Base-by-base conservation (phyloP, 2,888 invertebrate genomes). In the Drosophila mulleri region DNA sequence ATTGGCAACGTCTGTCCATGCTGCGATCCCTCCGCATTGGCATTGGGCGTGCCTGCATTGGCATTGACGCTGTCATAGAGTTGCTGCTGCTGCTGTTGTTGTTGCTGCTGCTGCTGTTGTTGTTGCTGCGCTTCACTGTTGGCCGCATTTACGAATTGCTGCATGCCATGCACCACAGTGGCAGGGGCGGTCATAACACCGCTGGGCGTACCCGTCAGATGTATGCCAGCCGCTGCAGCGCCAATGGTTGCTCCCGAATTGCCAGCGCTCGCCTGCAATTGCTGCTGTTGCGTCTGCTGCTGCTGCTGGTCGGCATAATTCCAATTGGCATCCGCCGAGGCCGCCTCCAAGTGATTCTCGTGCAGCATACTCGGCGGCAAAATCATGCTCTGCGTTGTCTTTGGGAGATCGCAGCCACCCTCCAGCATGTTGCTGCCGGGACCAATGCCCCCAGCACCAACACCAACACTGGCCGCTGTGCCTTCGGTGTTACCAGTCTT, bases 1-100 rank as follows among this genome's bases (percentile, higher is more conserved):
- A 85, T 78, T 29, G 88, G 88, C 70, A 89, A 94, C 93, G 69
- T 94, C 92, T 80, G 89, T 23, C 91, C 94, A 93, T 88, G 94
- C 93, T 75, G 73, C 35, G 83, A 79, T 14, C 77, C 68, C 59
- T 87, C 69, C 18, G 71, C 52, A 18, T 72, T 60, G 11, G 82
- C 64, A 59, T 73, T 84, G 18, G 82, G 80, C 48, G 82, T 79
- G 53, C 71, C 75, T 52, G 83, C 78, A 74, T 90, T 89, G 29
- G 83, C 87, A 75, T 91, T 91, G n/a, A 83, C 88, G 67, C 84
- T 93, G 70, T 95, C 94, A 35, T 94, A 92, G 64, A 94, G 92
- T 66, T 94, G 94, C 72, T 94, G 93, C 86, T 94, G 94, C 16
- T 82, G 75, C 5, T 76, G 94, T n/a, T 82, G 75, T 5, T 77